Base-by-base conservation (phyloP, 2,113 vertebrate genomes). In the Lethenteron camtschaticum region DNA sequence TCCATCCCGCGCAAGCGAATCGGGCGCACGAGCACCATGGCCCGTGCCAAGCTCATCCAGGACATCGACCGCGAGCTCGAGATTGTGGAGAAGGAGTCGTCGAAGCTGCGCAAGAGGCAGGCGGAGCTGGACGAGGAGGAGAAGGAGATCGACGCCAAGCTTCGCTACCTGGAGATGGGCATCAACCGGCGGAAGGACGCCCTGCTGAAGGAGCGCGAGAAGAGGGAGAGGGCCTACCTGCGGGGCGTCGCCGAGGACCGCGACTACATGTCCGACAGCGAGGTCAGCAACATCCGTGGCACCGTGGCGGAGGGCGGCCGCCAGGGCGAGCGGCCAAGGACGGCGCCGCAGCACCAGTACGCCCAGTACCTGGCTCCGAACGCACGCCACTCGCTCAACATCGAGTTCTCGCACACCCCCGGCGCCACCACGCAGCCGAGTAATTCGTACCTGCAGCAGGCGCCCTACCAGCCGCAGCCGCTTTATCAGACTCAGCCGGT, bases 211-310 rank as follows among this genome's bases (percentile, higher is more conserved):
- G 94, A 99, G 75, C 83, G 94, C 75, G 94, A 99, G 78, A 97
- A 99, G 77, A 82, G 92, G 72, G 94, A 99, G 71, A 80, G 94
- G 71, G 94, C 90, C 56, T 99, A 99, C 79, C 85, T 99, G 68
- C 94, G 96, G 75, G 92, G 94, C 55, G 94, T 99, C 75, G 94
- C 94, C 7, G 94, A 99, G 76, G 94, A 99, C 74, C 83, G 94
- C 10, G 94, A 96, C 77, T 99, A 99, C 74, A 95, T 99, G 92
- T 99, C 94, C 69, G 94, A 99, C 76, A 97, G 94, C 75, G 94
- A 99, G 79, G 88, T 99, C 76, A 90, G 85, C 79, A 92, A 85
- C 77, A 82, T 86, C 74, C 85, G 94, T 68, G 88, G 90, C 59
- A 77, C 82, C 60, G 63, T 66, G 63, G 83, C 85, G 70, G 82